Conservation (phyloP, 2,888 invertebrate genomes). For the Noctua janthe region DNA sequence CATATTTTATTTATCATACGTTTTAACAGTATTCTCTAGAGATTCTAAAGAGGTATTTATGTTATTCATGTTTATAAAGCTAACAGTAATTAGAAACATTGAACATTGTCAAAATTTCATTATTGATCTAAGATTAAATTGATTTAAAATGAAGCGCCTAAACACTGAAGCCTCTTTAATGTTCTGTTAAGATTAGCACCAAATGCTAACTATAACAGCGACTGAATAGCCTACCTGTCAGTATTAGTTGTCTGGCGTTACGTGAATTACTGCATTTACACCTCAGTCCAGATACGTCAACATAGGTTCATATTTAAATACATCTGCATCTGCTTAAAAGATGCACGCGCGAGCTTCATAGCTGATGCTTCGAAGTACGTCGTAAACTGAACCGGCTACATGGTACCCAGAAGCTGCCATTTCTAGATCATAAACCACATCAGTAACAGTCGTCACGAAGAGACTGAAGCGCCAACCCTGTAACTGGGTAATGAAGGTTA, state of each 20-base stretch:
- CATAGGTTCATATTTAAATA: not conserved
- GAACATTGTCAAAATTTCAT: not conserved
- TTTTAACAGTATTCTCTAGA: not conserved
- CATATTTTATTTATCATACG: not conserved
- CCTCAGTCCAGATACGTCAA: not conserved
- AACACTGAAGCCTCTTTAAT: not conserved
- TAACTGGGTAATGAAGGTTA: not conserved
- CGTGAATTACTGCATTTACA: not conserved
- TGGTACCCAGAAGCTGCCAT: not conserved
- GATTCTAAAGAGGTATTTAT: not conserved
- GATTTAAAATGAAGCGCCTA: not conserved
- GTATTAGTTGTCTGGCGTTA: not conserved
- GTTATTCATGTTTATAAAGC: not conserved
- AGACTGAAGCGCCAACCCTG: not conserved
- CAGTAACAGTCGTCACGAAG: not conserved
- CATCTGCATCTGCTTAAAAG: not conserved
- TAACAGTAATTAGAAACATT: not conserved
- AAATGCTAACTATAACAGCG: not conserved
- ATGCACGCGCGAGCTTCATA: not conserved
- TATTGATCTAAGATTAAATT: not conserved
- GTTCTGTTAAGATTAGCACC: conserved; percentile 12
- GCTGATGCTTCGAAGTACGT: not conserved
- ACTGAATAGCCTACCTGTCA: not conserved
- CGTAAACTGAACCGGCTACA: not conserved
- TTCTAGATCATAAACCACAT: not conserved